Percentiles rank a stretch among this genome's conserved stretches.
Evolutionary conservation across 2,888 invertebrate genomes (phyloP).

Genomic region (Idaea aversata): DNA sequence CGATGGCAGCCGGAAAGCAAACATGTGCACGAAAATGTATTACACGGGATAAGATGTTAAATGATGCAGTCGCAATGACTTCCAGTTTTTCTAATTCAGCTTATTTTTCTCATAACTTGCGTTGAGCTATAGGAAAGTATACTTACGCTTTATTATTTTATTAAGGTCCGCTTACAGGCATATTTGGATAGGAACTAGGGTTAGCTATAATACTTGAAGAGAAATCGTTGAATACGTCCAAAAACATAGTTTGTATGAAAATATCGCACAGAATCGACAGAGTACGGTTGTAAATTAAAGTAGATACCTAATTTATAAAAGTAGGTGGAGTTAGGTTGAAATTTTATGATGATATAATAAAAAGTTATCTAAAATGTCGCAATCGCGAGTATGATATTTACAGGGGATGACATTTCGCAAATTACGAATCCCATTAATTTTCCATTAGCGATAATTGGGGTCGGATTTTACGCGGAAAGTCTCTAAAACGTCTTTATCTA

Average conservation of each 20-base stretch:
- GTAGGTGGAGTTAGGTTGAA: slow-evolving; percentile 27
- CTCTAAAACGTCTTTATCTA: slow-evolving; percentile 20
- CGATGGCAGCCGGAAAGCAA: slow-evolving; percentile 58
- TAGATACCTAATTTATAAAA: slow-evolving; percentile 11
- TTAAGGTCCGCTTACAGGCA: too few relatives aligned
- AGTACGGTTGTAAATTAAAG: background rate
- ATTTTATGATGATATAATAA: slow-evolving; percentile 39
- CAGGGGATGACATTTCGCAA: slow-evolving; percentile 71
- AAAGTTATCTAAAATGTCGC: slow-evolving; percentile 56
- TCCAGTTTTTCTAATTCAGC: slow-evolving; percentile 46
- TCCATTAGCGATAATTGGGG: slow-evolving; percentile 70
- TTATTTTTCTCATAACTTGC: background rate
- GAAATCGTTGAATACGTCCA: too few relatives aligned
- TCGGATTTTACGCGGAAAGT: slow-evolving; percentile 30
- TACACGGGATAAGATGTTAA: slow-evolving; percentile 65
- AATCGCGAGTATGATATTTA: slow-evolving; percentile 59
- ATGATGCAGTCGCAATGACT: slow-evolving; percentile 61
- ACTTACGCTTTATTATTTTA: too few relatives aligned
- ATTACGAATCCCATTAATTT: slow-evolving; percentile 75
- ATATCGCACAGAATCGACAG: background rate
- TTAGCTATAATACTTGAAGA: too few relatives aligned
- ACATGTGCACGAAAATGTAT: slow-evolving; percentile 65
- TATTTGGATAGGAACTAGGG: too few relatives aligned
- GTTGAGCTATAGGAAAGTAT: background rate
- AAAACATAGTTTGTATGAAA: too few relatives aligned